These are phyloP conservation scores for Pardalotus punctatus DNA, from an alignment of 2,113 vertebrate genomes.

Conservation along the genomic window DNA sequence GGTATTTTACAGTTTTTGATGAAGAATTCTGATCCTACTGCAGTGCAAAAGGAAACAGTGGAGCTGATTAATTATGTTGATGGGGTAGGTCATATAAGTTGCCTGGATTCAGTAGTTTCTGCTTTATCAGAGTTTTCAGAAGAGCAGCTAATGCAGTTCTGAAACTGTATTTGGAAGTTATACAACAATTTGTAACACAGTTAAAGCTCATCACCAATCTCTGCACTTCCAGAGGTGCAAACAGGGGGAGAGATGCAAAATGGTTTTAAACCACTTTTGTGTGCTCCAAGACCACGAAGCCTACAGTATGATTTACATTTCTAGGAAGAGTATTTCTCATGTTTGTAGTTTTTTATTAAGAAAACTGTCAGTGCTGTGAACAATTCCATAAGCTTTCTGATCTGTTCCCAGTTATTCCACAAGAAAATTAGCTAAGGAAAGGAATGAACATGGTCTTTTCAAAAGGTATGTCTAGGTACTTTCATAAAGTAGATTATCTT, in stretches of 20 bases:
- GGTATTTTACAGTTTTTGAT: constrained; percentile 72
- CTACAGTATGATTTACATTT: neutral
- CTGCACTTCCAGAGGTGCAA: neutral
- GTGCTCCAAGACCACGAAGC: neutral
- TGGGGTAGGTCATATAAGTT: constrained; percentile 73
- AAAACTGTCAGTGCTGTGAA: neutral
- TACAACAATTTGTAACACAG: neutral
- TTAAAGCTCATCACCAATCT: neutral
- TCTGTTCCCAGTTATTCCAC: neutral
- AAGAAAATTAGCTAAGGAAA: neutral
- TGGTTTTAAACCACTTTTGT: neutral
- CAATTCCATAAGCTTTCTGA: neutral
- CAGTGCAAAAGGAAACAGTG: constrained; percentile 76
- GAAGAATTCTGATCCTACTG: constrained; percentile 62
- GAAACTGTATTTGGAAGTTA: neutral
- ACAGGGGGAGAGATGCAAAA: neutral
- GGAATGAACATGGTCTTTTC: neutral
- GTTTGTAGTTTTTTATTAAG: neutral
- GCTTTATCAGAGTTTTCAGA: neutral
- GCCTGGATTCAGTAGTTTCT: neutral
- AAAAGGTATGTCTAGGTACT: neutral
- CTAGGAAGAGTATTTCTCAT: neutral
- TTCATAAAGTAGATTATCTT: neutral
- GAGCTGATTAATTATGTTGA: constrained; percentile 83
- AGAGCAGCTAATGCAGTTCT: neutral